These are phyloP conservation scores for Phataginus tetradactyla DNA, from an alignment of 2,797 vertebrate genomes.

Conservation along the genomic window DNA sequence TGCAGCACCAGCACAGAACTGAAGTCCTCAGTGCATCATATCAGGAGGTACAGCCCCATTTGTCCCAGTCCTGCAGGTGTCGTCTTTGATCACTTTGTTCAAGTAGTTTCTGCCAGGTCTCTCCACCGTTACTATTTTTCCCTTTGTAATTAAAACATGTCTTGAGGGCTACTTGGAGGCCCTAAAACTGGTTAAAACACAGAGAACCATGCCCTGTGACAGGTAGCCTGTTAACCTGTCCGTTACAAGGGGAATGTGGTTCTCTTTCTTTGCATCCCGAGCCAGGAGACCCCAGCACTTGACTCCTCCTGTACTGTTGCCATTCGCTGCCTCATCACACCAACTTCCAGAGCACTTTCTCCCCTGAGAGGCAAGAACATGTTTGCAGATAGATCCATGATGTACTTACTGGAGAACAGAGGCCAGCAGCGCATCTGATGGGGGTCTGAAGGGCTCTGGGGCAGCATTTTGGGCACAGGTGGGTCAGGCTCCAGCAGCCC, in stretches of 20 bases:
- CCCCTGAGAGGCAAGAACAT: neutral
- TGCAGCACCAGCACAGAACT: neutral
- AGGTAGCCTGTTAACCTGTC: neutral
- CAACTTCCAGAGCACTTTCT: neutral
- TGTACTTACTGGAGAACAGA: neutral
- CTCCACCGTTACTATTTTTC: neutral
- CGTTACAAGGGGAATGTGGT: neutral
- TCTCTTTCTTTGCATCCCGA: neutral
- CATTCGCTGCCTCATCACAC: neutral
- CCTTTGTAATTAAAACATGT: neutral
- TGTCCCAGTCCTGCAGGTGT: no score
- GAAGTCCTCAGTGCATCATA: neutral
- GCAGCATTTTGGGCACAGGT: rapidly evolving
- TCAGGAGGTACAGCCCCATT: neutral
- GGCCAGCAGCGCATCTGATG: neutral
- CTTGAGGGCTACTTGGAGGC: neutral
- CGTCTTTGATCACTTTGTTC: neutral
- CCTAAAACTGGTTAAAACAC: rapidly evolving
- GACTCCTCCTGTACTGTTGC: rapidly evolving
- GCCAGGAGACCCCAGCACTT: no score
- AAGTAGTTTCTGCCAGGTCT: neutral
- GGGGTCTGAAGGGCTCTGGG: neutral
- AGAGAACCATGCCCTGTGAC: rapidly evolving
- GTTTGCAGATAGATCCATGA: rapidly evolving
- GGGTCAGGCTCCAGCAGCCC: no score